phyloP scores from a whole-genome alignment of 2,888 invertebrate species.

The Stenolophus ochropezus region DNA sequence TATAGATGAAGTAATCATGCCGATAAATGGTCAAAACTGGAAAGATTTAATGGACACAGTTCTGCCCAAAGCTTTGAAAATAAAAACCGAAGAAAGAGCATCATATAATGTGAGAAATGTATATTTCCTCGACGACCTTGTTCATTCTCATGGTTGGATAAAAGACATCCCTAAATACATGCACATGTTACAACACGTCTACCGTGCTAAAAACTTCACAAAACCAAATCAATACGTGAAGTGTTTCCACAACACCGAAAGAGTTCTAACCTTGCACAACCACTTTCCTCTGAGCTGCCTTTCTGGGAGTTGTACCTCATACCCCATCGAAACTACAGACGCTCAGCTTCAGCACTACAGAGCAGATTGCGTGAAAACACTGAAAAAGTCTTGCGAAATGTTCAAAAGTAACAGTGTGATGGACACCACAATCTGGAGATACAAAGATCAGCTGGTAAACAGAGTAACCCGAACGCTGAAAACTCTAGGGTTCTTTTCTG shows the following conservation, averaged over 20 bases:
- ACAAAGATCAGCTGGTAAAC: constrained; percentile 84
- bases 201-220: constrained; percentile 92
- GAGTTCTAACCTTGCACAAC: constrained; percentile 92
- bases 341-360: constrained; percentile 96
- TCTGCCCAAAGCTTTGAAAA: constrained; percentile 80
- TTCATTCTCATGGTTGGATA: constrained; percentile 85
- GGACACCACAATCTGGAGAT: constrained; percentile 92
- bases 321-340: constrained; percentile 86
- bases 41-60: constrained; percentile 83
- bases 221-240: constrained; percentile 95
- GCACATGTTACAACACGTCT: constrained; percentile 96
- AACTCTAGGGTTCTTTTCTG: constrained; percentile 82
- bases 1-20: constrained; percentile 96
- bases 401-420: constrained; percentile 87
- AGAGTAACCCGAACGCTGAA: constrained; percentile 83
- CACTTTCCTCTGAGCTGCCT: constrained; percentile 93
- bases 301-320: constrained; percentile 88
- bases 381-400: constrained; percentile 89
- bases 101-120: constrained; percentile 91
- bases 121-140: constrained; percentile 91
- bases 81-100: constrained; percentile 80
- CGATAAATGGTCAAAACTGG: constrained; percentile 84
- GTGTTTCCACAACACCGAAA: constrained; percentile 94
- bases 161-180: constrained; percentile 87
- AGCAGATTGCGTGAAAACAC: constrained; percentile 91